Percentiles rank a stretch among this genome's conserved stretches.
Evolutionary conservation across 2,113 vertebrate genomes (phyloP).

Genomic region (Spermophilus dauricus): DNA sequence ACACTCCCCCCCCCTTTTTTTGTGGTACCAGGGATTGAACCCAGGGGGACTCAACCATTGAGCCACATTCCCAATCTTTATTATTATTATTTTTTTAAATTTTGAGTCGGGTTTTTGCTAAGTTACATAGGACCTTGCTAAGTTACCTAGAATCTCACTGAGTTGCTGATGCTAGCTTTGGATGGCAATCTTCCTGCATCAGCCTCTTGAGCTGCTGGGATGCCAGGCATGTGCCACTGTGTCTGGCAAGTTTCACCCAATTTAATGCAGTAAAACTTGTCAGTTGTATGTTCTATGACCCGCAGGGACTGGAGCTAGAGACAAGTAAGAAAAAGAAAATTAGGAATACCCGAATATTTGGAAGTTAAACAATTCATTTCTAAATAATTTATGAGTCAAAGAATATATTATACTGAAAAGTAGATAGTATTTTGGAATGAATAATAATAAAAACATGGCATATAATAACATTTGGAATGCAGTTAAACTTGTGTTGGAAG

Average conservation of each 20-base stretch:
- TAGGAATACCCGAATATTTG: not conserved
- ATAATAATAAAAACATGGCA: not conserved
- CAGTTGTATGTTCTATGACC: not conserved
- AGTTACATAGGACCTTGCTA: too few species aligned
- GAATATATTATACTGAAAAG: not conserved
- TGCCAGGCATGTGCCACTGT: too few species aligned
- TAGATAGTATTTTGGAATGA: not conserved
- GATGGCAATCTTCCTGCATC: too few species aligned
- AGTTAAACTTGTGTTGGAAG: not conserved
- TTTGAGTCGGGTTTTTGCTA: too few species aligned
- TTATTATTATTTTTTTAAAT: too few species aligned
- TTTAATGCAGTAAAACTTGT: not conserved
- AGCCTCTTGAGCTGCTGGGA: too few species aligned
- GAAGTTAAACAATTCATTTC: conserved; percentile 25
- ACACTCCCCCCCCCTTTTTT: not conserved
- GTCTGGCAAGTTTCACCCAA: conserved; percentile 18
- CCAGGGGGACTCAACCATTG: too few species aligned
- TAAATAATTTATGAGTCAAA: not conserved
- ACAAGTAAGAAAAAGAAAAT: not conserved
- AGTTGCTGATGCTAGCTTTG: too few species aligned
- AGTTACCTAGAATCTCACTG: too few species aligned
- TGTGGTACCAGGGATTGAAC: too few species aligned
- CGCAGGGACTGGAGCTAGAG: not conserved
- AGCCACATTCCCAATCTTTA: too few species aligned
- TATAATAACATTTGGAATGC: not conserved